Conservation (phyloP, 2,113 vertebrate species). For the Amazona guildingii region DNA sequence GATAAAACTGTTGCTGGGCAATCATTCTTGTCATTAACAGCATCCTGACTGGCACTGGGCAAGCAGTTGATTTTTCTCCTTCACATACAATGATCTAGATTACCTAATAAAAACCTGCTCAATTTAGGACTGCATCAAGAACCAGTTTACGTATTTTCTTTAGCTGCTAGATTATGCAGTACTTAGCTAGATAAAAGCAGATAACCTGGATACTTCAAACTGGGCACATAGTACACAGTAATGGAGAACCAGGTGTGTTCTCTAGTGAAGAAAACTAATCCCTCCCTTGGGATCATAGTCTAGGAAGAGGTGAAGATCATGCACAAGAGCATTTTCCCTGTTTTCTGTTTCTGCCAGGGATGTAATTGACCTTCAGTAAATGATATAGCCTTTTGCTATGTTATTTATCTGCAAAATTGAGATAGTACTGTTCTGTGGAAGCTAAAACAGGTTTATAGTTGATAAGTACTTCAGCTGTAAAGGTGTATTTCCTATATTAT, state of each 20-base stretch:
- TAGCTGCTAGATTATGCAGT: neutral
- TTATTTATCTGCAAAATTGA: neutral
- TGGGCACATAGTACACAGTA: accelerated
- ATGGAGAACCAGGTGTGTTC: neutral
- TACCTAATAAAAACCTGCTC: neutral
- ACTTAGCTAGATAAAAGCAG: neutral
- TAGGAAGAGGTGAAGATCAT: neutral
- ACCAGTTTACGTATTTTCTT: neutral
- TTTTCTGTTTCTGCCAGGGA: neutral
- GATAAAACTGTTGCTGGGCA: neutral
- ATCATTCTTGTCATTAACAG: neutral
- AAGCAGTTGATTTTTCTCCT: neutral
- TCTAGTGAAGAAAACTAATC: neutral
- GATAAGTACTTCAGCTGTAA: neutral
- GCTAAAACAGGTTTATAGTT: neutral
- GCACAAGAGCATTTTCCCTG: accelerated
- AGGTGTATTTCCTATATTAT: accelerated
- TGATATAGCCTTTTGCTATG: neutral
- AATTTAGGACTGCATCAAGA: neutral
- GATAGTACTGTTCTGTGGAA: neutral
- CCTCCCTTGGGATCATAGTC: neutral
- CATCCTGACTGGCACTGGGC: neutral
- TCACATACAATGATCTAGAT: neutral
- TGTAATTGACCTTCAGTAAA: neutral
- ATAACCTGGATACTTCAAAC: neutral